Evolutionary conservation across 2,888 invertebrate species (phyloP), one percentile per base, ranked within the genome.

Genomic region (Drosophila austrosaltans): DNA sequence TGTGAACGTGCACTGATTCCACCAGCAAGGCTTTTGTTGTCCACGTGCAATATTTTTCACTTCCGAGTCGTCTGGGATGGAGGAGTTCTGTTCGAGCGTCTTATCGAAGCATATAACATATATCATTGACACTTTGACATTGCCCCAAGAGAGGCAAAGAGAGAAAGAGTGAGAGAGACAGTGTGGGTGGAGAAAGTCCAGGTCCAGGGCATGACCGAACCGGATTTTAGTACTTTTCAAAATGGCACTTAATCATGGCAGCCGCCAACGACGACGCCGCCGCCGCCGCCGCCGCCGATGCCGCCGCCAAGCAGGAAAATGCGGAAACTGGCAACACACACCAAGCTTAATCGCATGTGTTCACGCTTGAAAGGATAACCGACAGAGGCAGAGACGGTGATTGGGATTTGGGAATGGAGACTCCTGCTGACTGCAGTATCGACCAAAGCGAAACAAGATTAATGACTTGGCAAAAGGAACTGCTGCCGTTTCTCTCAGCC

Each of bases 221-320:
- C 90, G 90, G 91, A 91, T 91, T 91, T 91, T 87, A 90, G 91
- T 91, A 91, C 91, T 91, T 90, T 91, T 91, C 91, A 89, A 91
- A 91, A 90, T 90, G 91, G 90, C 91, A 91, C 91, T 91, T 91
- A 91, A 91, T 91, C 90, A 91, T 91, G 91, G 87, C 89, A 90
- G 91, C 84, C 79, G 90, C 85, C 36, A 36, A 36, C 36, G 36
- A 36, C 8, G 36, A 36, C 85, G 87, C 77, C 77, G 80, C 48
- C 48, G 48, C 48, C 48, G 44, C 44, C 85, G 85, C 20, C 82
- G 85, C 78, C 77, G 80, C 44, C 44, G 16, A 16, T 16, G 16
- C 16, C 16, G 22, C 48, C 48, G 48, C 48, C 48, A 48, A 48
- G 48, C 82, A 83, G 91, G 90, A 88, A 88, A 83, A 89, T 89